phyloP scores from a whole-genome alignment of 2,113 vertebrate genomes.

The Pygoscelis adeliae region DNA sequence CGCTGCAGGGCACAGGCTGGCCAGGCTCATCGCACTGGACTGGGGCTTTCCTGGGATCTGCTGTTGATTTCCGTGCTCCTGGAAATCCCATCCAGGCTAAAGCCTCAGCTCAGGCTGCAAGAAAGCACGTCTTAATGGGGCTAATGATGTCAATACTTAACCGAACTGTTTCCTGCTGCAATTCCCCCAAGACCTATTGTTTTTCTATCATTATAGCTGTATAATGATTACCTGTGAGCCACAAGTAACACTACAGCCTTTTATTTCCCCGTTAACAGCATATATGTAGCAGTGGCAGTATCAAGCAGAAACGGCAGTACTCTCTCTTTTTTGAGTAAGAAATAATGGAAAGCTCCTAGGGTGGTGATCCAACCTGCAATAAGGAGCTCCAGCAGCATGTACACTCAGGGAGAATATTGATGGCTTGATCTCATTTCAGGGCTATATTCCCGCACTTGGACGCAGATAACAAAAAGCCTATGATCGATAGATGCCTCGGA shows the following conservation, averaged over 20 bases:
- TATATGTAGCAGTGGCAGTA: not conserved
- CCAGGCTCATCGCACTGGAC: fast-evolving
- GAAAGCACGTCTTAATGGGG: not conserved
- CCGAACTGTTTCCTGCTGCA: not conserved
- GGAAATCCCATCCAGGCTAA: not conserved
- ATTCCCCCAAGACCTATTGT: not conserved
- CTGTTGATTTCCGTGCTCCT: not conserved
- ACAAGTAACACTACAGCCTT: not conserved
- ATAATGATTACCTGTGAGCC: not conserved
- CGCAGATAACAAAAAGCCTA: not conserved
- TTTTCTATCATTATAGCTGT: not conserved
- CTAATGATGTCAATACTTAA: not conserved
- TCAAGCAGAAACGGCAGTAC: fast-evolving
- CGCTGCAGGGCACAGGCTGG: not conserved
- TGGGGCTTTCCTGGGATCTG: not conserved
- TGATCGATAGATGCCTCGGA: not conserved
- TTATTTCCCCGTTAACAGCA: not conserved
- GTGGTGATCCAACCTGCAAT: not conserved
- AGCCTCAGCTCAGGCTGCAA: not conserved
- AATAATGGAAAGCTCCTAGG: not conserved
- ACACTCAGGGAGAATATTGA: not conserved
- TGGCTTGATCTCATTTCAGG: not conserved
- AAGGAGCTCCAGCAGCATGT: not conserved
- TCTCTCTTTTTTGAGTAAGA: not conserved
- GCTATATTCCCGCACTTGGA: not conserved